These are phyloP conservation scores for Rhinolophus ferrumequinum DNA, from an alignment of 2,113 vertebrate genomes.

Conservation along the genomic window DNA sequence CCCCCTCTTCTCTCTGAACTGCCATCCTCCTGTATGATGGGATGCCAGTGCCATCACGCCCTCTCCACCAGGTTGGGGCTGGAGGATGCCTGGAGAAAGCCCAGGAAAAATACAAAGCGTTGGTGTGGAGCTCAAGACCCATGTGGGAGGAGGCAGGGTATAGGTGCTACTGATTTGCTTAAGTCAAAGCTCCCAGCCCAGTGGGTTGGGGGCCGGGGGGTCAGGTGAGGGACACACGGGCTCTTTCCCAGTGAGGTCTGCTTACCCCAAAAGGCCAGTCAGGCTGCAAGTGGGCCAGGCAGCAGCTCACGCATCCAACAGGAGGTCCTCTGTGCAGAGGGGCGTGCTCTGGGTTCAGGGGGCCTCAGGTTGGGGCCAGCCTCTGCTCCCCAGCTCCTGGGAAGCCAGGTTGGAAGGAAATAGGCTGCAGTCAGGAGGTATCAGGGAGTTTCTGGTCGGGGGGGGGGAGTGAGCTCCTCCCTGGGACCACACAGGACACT, in stretches of 20 bases:
- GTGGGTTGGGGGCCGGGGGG: not conserved
- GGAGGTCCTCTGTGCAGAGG: not conserved
- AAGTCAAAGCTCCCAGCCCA: not conserved
- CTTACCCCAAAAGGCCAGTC: not conserved
- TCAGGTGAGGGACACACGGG: not conserved
- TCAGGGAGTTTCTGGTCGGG: not conserved
- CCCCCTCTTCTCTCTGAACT: not conserved
- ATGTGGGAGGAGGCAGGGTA: rapidly evolving
- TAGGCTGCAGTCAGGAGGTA: too few species aligned
- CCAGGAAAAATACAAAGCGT: rapidly evolving
- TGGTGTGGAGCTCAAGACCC: not conserved
- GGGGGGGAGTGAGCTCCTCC: not conserved
- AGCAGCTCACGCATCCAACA: not conserved
- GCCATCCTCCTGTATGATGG: rapidly evolving
- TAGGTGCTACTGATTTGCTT: not conserved
- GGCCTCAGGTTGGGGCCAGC: rapidly evolving
- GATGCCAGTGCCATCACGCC: not conserved
- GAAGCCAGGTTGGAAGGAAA: not conserved
- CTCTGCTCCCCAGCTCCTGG: not conserved
- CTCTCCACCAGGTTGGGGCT: not conserved
- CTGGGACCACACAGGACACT: not conserved
- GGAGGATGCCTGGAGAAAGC: not conserved
- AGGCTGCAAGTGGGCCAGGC: not conserved
- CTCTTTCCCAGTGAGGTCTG: not conserved
- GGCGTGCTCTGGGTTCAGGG: not conserved